Conservation (phyloP, 2,113 vertebrate genomes). For the Sapajus apella region DNA sequence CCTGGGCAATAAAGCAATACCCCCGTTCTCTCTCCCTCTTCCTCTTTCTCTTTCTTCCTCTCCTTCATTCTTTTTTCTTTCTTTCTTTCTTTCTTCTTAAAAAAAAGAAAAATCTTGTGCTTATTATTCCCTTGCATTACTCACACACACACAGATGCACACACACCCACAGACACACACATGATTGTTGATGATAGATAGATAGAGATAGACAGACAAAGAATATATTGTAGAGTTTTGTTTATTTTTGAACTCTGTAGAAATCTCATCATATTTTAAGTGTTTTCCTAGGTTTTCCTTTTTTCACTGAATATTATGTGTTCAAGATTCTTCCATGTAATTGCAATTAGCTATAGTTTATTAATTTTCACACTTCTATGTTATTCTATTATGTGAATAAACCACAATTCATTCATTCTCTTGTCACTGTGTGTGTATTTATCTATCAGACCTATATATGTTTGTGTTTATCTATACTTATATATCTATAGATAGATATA, state of each 20-base stretch:
- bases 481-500: not conserved
- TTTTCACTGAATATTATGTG: not conserved
- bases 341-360: not conserved
- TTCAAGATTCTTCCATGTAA: not conserved
- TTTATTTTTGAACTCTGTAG: constrained; percentile 3
- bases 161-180: too few species aligned
- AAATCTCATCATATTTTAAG: not conserved
- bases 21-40: too few species aligned
- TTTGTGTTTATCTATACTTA: not conserved
- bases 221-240: not conserved
- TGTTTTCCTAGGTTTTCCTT: not conserved
- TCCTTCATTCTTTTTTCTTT: too few species aligned
- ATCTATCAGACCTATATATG: not conserved
- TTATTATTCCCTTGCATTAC: not conserved
- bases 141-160: not conserved
- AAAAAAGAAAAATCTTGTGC: not conserved
- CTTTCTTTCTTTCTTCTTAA: too few species aligned
- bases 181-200: too few species aligned
- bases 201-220: not conserved
- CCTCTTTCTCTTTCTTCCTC: too few species aligned
- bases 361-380: not conserved
- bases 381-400: not conserved
- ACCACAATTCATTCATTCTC: not conserved
- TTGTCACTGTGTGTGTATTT: not conserved
- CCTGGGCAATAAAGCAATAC: too few species aligned